Conservation (phyloP, 2,888 invertebrate genomes). For the Drosophila cognata region DNA sequence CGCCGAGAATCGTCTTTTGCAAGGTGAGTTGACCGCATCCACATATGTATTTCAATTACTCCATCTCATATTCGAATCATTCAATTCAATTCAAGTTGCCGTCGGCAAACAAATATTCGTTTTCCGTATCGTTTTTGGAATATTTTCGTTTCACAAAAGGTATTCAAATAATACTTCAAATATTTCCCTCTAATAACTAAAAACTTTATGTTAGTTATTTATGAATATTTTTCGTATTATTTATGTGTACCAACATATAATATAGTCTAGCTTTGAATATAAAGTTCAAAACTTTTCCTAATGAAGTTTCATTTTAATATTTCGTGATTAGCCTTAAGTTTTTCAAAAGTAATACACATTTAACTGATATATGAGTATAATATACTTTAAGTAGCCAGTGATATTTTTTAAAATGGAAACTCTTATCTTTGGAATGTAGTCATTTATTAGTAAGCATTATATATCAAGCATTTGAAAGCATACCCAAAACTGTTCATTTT, state of each 20-base stretch:
- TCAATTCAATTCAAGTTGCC: conserved; percentile 26
- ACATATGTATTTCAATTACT: neutral
- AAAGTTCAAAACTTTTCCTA: neutral
- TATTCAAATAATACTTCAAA: neutral
- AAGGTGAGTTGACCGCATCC: conserved; percentile 86
- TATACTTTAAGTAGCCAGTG: neutral
- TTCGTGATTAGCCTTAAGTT: neutral
- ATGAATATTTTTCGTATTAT: neutral
- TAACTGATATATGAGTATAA: neutral
- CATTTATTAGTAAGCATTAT: neutral
- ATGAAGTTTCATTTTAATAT: neutral
- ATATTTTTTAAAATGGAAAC: neutral
- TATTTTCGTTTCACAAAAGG: neutral
- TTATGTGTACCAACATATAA: neutral
- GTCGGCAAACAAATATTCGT: conserved; percentile 43
- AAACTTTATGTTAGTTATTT: neutral
- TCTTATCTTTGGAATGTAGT: neutral
- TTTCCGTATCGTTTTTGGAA: neutral
- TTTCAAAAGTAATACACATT: neutral
- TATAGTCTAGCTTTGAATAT: neutral
- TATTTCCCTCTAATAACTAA: neutral
- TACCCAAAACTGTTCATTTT: neutral
- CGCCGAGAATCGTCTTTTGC: conserved; percentile 95
- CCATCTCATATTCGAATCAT: neutral
- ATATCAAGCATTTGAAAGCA: neutral